Percentiles rank a stretch among this genome's conserved stretches.
Evolutionary conservation across 2,888 invertebrate genomes (phyloP).

Genomic region (Biston betularia): DNA sequence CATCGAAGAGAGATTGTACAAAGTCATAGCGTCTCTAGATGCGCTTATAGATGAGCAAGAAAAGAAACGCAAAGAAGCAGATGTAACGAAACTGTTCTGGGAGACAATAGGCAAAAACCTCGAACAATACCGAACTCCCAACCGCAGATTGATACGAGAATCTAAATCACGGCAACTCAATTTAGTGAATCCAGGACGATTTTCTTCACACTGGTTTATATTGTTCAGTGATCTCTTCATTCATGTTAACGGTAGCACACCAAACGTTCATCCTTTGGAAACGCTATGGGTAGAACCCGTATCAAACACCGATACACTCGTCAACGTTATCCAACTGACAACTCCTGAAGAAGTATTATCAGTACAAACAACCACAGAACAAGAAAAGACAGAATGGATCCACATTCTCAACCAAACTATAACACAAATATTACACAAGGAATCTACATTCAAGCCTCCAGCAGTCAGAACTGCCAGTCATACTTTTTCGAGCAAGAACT

Average conservation of each 20-base stretch:
- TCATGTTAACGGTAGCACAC: slow-evolving; percentile 89
- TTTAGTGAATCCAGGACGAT: slow-evolving; percentile 89
- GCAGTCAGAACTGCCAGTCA: slow-evolving; percentile 90
- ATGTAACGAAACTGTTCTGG: slow-evolving; percentile 91
- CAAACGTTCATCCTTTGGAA: slow-evolving; percentile 88
- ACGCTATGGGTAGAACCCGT: slow-evolving; percentile 93
- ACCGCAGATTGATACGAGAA: slow-evolving; percentile 92
- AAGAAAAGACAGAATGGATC: slow-evolving; percentile 93
- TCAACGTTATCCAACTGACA: slow-evolving; percentile 89
- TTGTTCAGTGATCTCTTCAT: slow-evolving; percentile 93
- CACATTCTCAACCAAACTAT: slow-evolving; percentile 91
- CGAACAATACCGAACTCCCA: slow-evolving; percentile 87
- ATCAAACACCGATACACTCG: slow-evolving; percentile 87
- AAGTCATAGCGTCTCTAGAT: slow-evolving; percentile 87
- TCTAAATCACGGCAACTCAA: slow-evolving; percentile 90
- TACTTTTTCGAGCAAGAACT: slow-evolving; percentile 89
- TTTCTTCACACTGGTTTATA: slow-evolving; percentile 93
- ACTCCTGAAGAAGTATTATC: slow-evolving; percentile 92
- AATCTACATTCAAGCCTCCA: slow-evolving; percentile 88
- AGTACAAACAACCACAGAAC: slow-evolving; percentile 88
- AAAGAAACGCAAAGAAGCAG: slow-evolving; percentile 88
- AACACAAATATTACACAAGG: slow-evolving; percentile 88
- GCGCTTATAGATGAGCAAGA: slow-evolving; percentile 88
- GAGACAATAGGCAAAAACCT: slow-evolving; percentile 88
- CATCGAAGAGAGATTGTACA: slow-evolving; percentile 84